phyloP scores from a whole-genome alignment of 2,888 invertebrate species.

The Agrochola litura region DNA sequence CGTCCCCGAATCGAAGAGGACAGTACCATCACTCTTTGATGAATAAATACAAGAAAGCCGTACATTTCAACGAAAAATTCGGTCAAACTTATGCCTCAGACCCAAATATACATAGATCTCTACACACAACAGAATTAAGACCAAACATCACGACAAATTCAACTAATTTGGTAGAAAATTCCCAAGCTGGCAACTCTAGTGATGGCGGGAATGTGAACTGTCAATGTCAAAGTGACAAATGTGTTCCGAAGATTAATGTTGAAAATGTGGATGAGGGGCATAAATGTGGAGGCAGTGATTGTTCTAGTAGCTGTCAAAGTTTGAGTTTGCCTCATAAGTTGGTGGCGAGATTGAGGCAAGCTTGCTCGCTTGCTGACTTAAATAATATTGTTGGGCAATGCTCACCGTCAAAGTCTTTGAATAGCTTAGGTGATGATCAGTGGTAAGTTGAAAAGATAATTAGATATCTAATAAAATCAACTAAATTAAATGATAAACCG shows the following conservation, averaged over 20 bases:
- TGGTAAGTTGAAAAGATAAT: slow-evolving; percentile 61
- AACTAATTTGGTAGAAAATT: slow-evolving; percentile 67
- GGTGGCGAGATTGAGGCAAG: slow-evolving; percentile 80
- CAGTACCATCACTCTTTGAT: slow-evolving; percentile 85
- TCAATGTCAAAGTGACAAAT: slow-evolving; percentile 62
- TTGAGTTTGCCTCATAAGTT: slow-evolving; percentile 78
- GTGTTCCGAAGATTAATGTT: slow-evolving; percentile 72
- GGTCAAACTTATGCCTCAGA: slow-evolving; percentile 80
- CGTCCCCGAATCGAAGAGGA: slow-evolving; percentile 77
- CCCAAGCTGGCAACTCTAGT: slow-evolving; percentile 69
- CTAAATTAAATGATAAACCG: too few relatives aligned
- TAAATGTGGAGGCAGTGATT: slow-evolving; percentile 48
- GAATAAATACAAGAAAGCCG: slow-evolving; percentile 77
- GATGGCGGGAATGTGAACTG: slow-evolving; percentile 66
- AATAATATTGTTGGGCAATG: slow-evolving; percentile 74
- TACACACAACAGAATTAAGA: slow-evolving; percentile 34
- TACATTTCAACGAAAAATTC: slow-evolving; percentile 78
- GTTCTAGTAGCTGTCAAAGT: slow-evolving; percentile 67
- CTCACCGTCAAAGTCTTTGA: slow-evolving; percentile 77
- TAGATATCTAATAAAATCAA: not conserved
- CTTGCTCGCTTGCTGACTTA: slow-evolving; percentile 83
- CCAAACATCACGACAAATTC: slow-evolving; percentile 52
- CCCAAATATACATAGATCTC: slow-evolving; percentile 81
- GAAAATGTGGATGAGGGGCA: slow-evolving; percentile 63
- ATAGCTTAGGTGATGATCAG: slow-evolving; percentile 74